phyloP scores from a whole-genome alignment of 1,140 invertebrate species.

The Heliconius hewitsoni region DNA sequence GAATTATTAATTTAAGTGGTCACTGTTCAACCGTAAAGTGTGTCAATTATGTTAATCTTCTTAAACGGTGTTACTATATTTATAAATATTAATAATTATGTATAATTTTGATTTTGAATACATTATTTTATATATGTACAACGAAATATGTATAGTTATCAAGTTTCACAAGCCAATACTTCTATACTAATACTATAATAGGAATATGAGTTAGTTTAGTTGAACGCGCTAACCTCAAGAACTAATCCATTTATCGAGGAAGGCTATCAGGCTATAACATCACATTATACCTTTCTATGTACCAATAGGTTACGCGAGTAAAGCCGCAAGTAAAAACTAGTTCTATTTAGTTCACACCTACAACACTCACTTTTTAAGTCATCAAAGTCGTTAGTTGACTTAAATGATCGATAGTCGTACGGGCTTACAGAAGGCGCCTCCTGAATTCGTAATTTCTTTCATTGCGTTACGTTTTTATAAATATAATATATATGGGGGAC shows the following conservation, averaged over 20 bases:
- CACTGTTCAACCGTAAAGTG: not conserved
- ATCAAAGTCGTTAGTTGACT: not conserved
- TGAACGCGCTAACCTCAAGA: too few relatives aligned
- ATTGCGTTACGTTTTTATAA: not conserved
- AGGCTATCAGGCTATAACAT: too few relatives aligned
- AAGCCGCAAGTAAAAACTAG: too few relatives aligned
- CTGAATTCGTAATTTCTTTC: not conserved
- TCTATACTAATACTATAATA: not conserved
- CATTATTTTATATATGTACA: not conserved
- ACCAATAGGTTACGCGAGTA: too few relatives aligned
- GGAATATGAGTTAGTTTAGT: not conserved
- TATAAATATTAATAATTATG: not conserved
- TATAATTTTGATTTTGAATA: not conserved
- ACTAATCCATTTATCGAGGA: too few relatives aligned
- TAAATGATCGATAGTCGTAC: conserved; percentile 10
- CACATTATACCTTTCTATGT: not conserved
- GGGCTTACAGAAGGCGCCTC: not conserved
- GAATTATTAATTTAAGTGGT: not conserved
- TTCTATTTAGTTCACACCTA: not conserved
- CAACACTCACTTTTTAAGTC: not conserved
- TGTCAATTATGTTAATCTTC: not conserved
- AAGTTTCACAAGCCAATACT: too few relatives aligned
- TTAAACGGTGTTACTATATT: not conserved
- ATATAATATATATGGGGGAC: not conserved
- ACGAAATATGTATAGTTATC: not conserved